Percentiles rank a stretch among this genome's conserved stretches.
phyloP scores from a whole-genome alignment of 2,797 vertebrate genomes.

The Garrulus glandarius region DNA sequence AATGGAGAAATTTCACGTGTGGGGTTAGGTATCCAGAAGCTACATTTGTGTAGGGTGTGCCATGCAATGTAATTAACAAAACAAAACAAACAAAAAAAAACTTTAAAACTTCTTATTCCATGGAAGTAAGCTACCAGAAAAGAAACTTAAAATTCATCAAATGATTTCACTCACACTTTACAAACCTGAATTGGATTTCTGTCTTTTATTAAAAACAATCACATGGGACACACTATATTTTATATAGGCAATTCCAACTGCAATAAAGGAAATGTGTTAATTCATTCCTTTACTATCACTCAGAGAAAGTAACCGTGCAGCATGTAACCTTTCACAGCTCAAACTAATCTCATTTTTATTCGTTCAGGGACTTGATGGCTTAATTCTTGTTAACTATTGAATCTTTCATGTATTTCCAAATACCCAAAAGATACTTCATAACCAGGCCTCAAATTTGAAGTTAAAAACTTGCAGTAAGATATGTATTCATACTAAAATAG shows the following conservation, averaged over 20 bases:
- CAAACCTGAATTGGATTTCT: conserved; percentile 26
- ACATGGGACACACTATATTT: conserved; percentile 53
- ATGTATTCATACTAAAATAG: not conserved
- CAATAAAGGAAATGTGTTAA: conserved; percentile 50
- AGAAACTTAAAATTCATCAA: conserved; percentile 7
- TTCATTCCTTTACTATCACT: conserved; percentile 32
- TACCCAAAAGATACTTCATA: not conserved
- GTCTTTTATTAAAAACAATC: conserved; percentile 57
- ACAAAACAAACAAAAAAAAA: not conserved
- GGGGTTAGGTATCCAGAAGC: not conserved
- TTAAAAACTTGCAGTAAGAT: not conserved
- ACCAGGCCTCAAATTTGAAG: not conserved
- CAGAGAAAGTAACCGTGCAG: conserved; percentile 5
- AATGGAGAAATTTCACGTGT: not conserved
- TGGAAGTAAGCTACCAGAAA: not conserved
- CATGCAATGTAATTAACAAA: not conserved
- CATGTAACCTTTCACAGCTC: conserved; percentile 22
- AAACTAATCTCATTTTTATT: conserved; percentile 43
- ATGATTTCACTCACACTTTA: not conserved
- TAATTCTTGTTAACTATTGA: conserved; percentile 21
- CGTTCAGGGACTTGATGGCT: conserved; percentile 19
- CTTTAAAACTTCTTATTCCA: not conserved
- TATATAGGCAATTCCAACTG: conserved; percentile 52
- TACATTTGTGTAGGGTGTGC: not conserved
- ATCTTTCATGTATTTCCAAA: not conserved